Evolutionary conservation across 92 coral and sea anemone genomes (phyloP), one percentile per base, ranked within the genome.

Genomic region (Actinostola sp.): DNA sequence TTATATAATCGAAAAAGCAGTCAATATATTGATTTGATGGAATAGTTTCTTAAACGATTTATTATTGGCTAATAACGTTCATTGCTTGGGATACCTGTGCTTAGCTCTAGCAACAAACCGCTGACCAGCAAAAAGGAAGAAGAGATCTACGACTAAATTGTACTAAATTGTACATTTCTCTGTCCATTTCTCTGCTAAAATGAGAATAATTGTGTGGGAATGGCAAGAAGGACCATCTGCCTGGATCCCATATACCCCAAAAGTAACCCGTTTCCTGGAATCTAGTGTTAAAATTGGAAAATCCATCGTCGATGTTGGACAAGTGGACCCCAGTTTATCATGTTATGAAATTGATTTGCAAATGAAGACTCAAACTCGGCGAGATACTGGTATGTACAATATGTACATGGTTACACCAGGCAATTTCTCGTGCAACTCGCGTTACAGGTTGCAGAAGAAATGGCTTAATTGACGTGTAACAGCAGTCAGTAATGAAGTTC

Each of bases 171-270:
- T 61, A n/a, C n/a, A n/a, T n/a, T n/a, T n/a, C n/a, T n/a, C n/a
- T n/a, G n/a, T n/a, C n/a, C n/a, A n/a, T n/a, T n/a, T n/a, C n/a
- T n/a, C n/a, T n/a, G n/a, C n/a, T 39, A 41, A 75, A 32, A 59
- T 75, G 77, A 53, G 16, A 24, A 15, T 66, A 24, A 69, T 84
- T 24, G 98, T 93, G 27, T 93, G 98, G 98, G 93, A 84, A 79
- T 93, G 97, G 97, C 81, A 93, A 63, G 78, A 75, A 17, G 44
- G 44, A 13, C 44, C 78, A 0, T 41, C 41, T 17, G 66, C 84
- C 3, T 93, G 96, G 96, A 36, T 87, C 60, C 98, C 98, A 39
- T 90, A 87, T 46, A 35, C 71, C 54, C 81, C 65, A 9, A 38
- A 72, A 32, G 86, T 82, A 26, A 75, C 51, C 17, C 77, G 32